These are phyloP conservation scores for Lacerta bilineata DNA, from an alignment of 2,797 vertebrate species.

Conservation along the genomic window DNA sequence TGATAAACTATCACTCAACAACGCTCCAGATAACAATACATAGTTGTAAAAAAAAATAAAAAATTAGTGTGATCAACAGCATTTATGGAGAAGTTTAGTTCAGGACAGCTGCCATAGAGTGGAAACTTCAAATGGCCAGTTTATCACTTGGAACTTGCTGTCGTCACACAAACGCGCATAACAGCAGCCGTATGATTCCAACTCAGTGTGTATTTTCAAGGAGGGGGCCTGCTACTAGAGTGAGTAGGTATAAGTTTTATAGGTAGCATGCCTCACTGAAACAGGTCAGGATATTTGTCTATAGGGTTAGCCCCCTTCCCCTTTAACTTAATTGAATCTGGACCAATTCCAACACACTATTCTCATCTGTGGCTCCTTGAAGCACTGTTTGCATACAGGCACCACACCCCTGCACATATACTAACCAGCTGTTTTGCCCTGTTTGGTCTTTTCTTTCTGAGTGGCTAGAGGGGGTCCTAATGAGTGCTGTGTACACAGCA, in stretches of 20 bases:
- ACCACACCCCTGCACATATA: conserved; percentile 20
- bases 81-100: not conserved
- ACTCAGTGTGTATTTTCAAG: not conserved
- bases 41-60: not conserved
- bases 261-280: not conserved
- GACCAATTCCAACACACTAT: conserved; percentile 20
- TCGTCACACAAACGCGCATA: not conserved
- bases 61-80: not conserved
- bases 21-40: not conserved
- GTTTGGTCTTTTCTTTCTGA: not conserved
- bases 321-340: conserved; percentile 21
- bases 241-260: not conserved
- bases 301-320: conserved; percentile 29
- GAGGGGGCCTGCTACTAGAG: not conserved
- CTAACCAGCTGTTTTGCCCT: conserved; percentile 24
- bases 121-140: not conserved
- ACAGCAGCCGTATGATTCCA: not conserved
- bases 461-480: not conserved
- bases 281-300: conserved; percentile 42
- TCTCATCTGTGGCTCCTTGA: conserved; percentile 3
- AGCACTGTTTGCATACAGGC: not conserved
- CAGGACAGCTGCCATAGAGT: not conserved
- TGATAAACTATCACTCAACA: too few relatives aligned
- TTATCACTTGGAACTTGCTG: not conserved
- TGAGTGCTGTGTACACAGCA: not conserved